These are phyloP conservation scores for Temnothorax rugatulus DNA, from an alignment of 2,888 invertebrate genomes.

Conservation along the genomic window DNA sequence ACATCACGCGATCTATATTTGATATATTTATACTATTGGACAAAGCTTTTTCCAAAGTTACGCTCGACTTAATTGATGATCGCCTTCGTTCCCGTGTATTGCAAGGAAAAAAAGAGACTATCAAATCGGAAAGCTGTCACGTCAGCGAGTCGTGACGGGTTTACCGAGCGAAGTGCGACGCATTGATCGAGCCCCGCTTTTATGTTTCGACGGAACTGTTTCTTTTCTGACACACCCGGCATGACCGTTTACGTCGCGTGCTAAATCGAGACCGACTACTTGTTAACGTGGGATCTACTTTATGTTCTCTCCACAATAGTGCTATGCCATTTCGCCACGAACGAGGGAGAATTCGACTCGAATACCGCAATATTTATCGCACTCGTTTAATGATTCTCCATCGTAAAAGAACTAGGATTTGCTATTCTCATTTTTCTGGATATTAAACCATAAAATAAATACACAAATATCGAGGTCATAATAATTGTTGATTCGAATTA, in stretches of 20 bases:
- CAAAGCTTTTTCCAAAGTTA: not conserved
- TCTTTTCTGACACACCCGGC: constrained; percentile 28
- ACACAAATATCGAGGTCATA: not conserved
- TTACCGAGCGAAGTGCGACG: constrained; percentile 38
- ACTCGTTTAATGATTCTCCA: not conserved
- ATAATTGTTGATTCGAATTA: not conserved
- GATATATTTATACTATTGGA: not conserved
- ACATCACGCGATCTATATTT: not conserved
- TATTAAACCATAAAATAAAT: not conserved
- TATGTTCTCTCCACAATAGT: not conserved
- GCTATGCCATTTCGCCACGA: not conserved
- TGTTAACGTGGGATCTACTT: constrained; percentile 30
- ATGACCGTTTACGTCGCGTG: constrained; percentile 25
- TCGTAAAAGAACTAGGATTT: not conserved
- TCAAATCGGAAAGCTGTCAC: constrained; percentile 43
- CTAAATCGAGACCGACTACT: constrained; percentile 37
- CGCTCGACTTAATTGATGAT: constrained; percentile 38
- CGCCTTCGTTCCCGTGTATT: not conserved
- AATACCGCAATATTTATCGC: not conserved
- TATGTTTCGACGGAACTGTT: constrained; percentile 44
- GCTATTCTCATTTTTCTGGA: not conserved
- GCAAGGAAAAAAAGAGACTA: constrained; percentile 7
- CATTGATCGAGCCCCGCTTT: constrained; percentile 34
- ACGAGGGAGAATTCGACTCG: not conserved
- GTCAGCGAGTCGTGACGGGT: constrained; percentile 47